These are phyloP conservation scores for Plusia festucae DNA, from an alignment of 2,888 invertebrate species.

Conservation along the genomic window DNA sequence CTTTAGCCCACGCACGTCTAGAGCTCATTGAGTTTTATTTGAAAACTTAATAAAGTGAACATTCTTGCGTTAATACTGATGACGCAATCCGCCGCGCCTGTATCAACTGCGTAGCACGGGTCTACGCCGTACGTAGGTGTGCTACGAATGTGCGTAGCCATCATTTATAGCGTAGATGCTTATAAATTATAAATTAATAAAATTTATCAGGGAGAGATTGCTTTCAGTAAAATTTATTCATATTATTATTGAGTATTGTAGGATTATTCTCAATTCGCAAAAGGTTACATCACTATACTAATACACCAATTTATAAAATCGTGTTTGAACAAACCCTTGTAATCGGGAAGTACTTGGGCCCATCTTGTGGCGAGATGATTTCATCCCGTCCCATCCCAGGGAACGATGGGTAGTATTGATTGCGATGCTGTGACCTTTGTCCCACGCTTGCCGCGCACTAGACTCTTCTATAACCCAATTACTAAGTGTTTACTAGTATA, in stretches of 20 bases:
- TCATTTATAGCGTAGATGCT: constrained; percentile 5
- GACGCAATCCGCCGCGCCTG: constrained; percentile 30
- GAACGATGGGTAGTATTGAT: constrained; percentile 56
- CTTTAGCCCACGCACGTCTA: constrained; percentile 23
- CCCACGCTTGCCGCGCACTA: constrained; percentile 33
- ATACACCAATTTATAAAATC: constrained; percentile 37
- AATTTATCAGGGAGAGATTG: neutral
- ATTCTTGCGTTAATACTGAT: constrained; percentile 22
- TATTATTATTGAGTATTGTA: constrained; percentile 1
- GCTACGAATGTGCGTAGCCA: constrained; percentile 54
- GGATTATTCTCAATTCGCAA: constrained; percentile 1
- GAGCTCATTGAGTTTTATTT: constrained; percentile 29
- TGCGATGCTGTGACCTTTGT: constrained; percentile 67
- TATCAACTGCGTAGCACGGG: constrained; percentile 55
- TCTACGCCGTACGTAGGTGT: constrained; percentile 61
- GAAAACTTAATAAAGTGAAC: constrained; percentile 21
- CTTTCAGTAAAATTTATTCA: neutral
- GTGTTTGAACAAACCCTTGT: constrained; percentile 42
- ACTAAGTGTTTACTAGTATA: constrained; percentile 30
- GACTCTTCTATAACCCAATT: constrained; percentile 47
- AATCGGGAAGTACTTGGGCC: constrained; percentile 28
- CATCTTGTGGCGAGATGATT: constrained; percentile 40
- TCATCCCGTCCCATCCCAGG: constrained; percentile 32
- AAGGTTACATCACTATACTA: neutral
- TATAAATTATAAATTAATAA: neutral